Base-by-base conservation (phyloP, 2,797 vertebrate genomes). In the Sebastes nivosus region DNA sequence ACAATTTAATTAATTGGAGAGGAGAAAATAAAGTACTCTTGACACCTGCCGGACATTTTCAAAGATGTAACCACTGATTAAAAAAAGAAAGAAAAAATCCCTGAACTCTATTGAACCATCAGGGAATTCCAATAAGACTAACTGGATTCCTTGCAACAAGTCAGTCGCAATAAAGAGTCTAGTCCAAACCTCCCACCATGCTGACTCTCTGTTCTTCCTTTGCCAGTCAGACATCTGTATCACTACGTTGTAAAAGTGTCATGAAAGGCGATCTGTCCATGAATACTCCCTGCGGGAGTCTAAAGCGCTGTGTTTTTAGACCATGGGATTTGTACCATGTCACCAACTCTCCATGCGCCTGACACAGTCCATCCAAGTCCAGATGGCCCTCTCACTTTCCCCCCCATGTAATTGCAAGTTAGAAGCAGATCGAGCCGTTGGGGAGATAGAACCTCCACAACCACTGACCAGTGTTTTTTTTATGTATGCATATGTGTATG, bases 241-340 rank as follows among this genome's bases (percentile, higher is more conserved):
- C 78, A 55, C 22, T 36, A 6, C 16, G 29, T 61, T 78, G 80
- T 80, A 46, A 88, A 81, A 82, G 80, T 81, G 80, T 85, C 85
- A 72, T 87, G 88, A 86, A 89, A 91, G 80, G 25, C 0, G 80
- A 91, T 77, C 54, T 27, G 61, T 65, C 61, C 74, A 68, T 73
- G 71, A 81, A 87, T 78, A 77, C 63, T 79, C 85, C 87, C 87
- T 0, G 66, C 4, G 88, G 84, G 87, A 77, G 6, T 74, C 76
- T 80, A 20, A 69, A 83, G 75, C 69, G 75, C 71, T 20, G 66
- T 72, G 74, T 72, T 90, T 85, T 77, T 20, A 88, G 73, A 86
- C 72, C 58, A 36, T 55, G 78, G 85, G 84, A 86, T 93, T 89
- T 87, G 83, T 83, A 83, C 69, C 72, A 24, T 84, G 83, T 88